Conservation (phyloP, 1,140 invertebrate species). For the Aradophagus sp. region DNA sequence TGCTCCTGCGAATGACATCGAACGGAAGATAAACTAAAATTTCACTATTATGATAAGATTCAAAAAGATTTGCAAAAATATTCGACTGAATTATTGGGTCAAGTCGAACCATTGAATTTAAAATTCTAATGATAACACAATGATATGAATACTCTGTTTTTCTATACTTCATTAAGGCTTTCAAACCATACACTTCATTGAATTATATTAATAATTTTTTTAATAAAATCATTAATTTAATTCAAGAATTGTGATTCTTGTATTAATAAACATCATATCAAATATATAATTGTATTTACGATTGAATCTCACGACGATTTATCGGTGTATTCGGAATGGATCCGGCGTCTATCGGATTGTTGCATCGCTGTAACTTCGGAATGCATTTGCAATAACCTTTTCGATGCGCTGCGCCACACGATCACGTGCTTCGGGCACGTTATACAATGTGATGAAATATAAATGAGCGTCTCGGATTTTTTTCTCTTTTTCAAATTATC, state of each 20-base stretch:
- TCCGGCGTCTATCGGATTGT: constrained; percentile 33
- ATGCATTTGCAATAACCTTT: constrained; percentile 52
- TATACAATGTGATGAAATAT: constrained; percentile 30
- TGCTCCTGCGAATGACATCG: background rate
- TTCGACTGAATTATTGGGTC: constrained; percentile 14
- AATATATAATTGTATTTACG: too few relatives aligned
- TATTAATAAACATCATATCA: too few relatives aligned
- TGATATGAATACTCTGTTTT: too few relatives aligned
- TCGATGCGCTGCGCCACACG: constrained; percentile 11
- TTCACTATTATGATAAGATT: background rate
- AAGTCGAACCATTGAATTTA: too few relatives aligned
- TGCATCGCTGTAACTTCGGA: constrained; percentile 26
- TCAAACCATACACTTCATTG: too few relatives aligned
- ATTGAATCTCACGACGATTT: constrained; percentile 1
- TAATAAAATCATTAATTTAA: too few relatives aligned
- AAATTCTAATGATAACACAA: too few relatives aligned
- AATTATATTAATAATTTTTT: too few relatives aligned
- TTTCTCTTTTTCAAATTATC: too few relatives aligned
- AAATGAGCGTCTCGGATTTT: constrained; percentile 5
- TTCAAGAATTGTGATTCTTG: too few relatives aligned
- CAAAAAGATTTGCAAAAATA: constrained; percentile 3
- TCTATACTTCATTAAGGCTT: too few relatives aligned
- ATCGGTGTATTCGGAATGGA: constrained; percentile 28
- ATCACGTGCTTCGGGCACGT: constrained; percentile 25
- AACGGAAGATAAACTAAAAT: background rate